Base-by-base conservation (phyloP, 2,113 vertebrate species). In the Amia ocellicauda region DNA sequence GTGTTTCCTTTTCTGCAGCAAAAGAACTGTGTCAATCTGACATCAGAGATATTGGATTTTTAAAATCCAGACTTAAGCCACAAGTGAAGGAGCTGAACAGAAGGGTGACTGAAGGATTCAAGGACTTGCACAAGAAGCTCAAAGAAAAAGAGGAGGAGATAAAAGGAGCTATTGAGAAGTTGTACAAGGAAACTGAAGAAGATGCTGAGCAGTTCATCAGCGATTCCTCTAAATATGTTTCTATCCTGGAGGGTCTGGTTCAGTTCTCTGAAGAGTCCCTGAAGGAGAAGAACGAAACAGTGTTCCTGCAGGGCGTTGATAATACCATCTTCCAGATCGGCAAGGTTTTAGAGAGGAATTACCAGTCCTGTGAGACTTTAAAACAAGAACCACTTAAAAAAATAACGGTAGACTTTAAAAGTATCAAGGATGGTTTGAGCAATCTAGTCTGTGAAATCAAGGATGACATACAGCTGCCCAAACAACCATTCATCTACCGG, bases 201-300 rank as follows among this genome's bases (percentile, higher is more conserved):
- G 78, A 80, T 43, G 80, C 86, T 41, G 67, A 67, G 45, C 77
- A 81, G n/a, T 84, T 79, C 0, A 67, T 83, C 56, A 17, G 31
- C 0, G 7, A 79, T 19, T 81, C 76, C 0, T 62, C 57, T n/a
- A 23, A 23, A 40, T 80, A 74, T 50, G 71, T 87, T 9, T 74
- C 75, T 0, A 67, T 79, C 17, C 83, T 81, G 74, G 75, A 83
- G 2, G 79, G 80, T 7, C 69, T 85, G n/a, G 76, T 82, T 1
- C 76, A 78, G 54, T 84, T 85, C 54, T 80, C 77, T n/a, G 78
- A 85, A 65, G 78, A 84, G 41, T 81, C 83, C 0, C 70, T 82
- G 17, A 83, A 85, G 60, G 80, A 84, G 64, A 77, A 78, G 0
- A 82, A 74, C 14, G 81, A 83, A 8, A 68, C 78, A 62, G 69